These are phyloP conservation scores for Dromiciops gliroides DNA, from an alignment of 2,113 vertebrate species.

Conservation along the genomic window DNA sequence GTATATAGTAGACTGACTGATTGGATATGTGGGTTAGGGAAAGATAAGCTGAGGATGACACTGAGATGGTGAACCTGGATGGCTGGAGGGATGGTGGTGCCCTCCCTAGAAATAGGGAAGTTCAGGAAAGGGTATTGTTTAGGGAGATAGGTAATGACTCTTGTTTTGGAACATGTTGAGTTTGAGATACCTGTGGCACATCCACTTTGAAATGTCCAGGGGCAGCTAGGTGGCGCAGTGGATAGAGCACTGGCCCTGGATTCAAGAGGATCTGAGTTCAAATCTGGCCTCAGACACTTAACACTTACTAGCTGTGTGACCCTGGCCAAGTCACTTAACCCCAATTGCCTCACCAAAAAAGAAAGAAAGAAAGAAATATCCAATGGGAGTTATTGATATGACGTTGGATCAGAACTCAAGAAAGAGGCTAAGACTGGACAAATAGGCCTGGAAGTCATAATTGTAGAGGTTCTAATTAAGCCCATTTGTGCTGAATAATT, in stretches of 20 bases:
- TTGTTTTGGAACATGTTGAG: not conserved
- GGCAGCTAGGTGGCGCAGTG: no score
- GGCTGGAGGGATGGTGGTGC: not conserved
- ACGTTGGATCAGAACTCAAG: not conserved
- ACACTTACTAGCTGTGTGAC: no score
- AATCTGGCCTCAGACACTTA: no score
- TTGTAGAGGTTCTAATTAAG: not conserved
- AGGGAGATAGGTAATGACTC: not conserved
- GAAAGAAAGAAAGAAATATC: no score
- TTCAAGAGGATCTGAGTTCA: no score
- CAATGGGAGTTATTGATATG: not conserved
- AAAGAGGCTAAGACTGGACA: not conserved
- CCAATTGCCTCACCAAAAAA: no score
- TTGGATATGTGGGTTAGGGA: not conserved
- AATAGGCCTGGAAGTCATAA: not conserved
- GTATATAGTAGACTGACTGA: not conserved
- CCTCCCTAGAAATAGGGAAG: not conserved
- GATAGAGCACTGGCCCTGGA: no score
- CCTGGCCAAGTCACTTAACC: no score
- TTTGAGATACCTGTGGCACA: not conserved
- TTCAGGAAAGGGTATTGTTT: not conserved
- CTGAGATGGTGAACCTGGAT: not conserved
- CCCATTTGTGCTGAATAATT: not conserved
- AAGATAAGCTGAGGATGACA: not conserved
- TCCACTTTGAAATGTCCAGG: not conserved